Evolutionary conservation across 2,888 invertebrate species (phyloP).

Genomic region (Scaptomyza flava): DNA sequence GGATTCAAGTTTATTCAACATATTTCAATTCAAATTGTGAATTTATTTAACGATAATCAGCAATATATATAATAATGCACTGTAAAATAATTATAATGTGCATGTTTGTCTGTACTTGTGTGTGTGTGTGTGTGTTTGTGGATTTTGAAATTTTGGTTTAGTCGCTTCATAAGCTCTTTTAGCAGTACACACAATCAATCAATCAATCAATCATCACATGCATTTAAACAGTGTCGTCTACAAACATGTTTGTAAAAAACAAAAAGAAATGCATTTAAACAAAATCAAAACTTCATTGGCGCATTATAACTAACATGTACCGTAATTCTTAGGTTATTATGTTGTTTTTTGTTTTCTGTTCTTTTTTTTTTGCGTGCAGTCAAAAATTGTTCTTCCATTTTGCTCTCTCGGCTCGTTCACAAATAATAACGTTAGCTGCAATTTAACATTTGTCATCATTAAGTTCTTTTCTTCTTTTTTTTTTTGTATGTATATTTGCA

Average conservation of each 20-base stretch:
- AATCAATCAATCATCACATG: slow-evolving; percentile 17
- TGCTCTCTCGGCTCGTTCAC: slow-evolving; percentile 20
- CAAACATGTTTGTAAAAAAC: background rate
- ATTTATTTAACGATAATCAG: slow-evolving; percentile 81
- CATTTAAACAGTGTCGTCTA: slow-evolving; percentile 7
- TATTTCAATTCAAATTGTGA: slow-evolving; percentile 76
- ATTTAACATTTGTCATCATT: slow-evolving; percentile 71
- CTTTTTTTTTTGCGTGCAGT: slow-evolving; percentile 44
- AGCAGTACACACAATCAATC: slow-evolving; percentile 21
- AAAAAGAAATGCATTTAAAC: slow-evolving; percentile 40
- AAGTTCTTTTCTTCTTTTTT: background rate
- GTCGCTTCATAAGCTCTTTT: slow-evolving; percentile 50
- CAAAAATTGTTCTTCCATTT: slow-evolving; percentile 14
- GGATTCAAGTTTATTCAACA: slow-evolving; percentile 68
- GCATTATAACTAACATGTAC: slow-evolving; percentile 33
- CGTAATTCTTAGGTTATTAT: slow-evolving; percentile 40
- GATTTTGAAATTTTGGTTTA: slow-evolving; percentile 37
- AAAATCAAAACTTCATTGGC: slow-evolving; percentile 32
- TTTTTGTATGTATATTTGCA: slow-evolving; percentile 75
- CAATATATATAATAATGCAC: slow-evolving; percentile 77
- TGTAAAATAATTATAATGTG: slow-evolving; percentile 70
- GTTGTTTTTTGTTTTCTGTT: background rate
- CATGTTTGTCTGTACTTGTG: background rate
- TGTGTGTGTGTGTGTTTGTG: slow-evolving; percentile 19
- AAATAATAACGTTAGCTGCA: slow-evolving; percentile 74